Percentiles rank a stretch among this genome's conserved stretches.
phyloP scores from a whole-genome alignment of 2,888 invertebrate species.

The Tortricodes alternella region DNA sequence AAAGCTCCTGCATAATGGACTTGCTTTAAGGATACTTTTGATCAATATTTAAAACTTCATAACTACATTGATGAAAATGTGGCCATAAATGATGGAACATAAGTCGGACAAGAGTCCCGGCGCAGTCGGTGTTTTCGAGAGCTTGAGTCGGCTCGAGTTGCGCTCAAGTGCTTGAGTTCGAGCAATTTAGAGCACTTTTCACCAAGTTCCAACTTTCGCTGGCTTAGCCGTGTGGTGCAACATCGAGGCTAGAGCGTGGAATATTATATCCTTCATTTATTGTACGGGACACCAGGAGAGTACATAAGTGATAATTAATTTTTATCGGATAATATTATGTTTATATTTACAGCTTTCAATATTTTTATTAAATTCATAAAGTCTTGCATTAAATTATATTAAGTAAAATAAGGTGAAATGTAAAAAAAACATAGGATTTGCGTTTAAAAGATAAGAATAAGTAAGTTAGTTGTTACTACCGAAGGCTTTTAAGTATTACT shows the following conservation, averaged over 20 bases:
- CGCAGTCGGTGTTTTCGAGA: conserved; percentile 11
- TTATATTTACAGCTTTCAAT: too few species aligned
- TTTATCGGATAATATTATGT: too few species aligned
- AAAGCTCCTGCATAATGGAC: neutral
- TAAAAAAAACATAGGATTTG: too few species aligned
- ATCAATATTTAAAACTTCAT: conserved; percentile 1
- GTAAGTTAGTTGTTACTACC: too few species aligned
- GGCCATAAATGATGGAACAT: conserved; percentile 20
- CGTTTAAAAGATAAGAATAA: too few species aligned
- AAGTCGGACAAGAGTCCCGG: conserved; percentile 3
- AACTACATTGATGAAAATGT: conserved; percentile 21
- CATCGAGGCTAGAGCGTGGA: neutral
- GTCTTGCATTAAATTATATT: too few species aligned
- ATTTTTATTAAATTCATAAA: too few species aligned
- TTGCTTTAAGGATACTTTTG: neutral
- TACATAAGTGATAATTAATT: too few species aligned
- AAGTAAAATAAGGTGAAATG: too few species aligned
- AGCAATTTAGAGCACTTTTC: conserved; percentile 30
- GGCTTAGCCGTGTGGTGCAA: conserved; percentile 12
- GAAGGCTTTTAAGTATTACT: too few species aligned
- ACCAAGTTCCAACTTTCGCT: conserved; percentile 8
- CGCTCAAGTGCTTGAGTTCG: conserved; percentile 4
- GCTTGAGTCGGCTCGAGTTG: conserved; percentile 12
- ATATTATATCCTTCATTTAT: neutral
- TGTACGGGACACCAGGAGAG: too few species aligned